Conservation (phyloP, 2,888 invertebrate species). For the Drosophila neonasuta region DNA sequence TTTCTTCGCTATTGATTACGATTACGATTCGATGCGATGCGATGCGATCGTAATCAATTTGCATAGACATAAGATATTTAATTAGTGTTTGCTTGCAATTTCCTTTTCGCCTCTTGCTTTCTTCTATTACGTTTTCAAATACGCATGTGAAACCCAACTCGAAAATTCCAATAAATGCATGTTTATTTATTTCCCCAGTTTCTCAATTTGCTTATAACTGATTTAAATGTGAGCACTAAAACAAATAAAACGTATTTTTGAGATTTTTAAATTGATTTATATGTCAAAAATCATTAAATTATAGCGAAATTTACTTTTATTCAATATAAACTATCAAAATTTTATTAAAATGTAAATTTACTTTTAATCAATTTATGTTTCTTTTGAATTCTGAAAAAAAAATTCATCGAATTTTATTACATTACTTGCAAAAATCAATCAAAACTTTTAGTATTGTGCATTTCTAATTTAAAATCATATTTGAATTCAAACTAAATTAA, state of each 20-base stretch:
- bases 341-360: too few species aligned
- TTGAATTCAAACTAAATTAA: too few species aligned
- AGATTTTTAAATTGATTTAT: neutral
- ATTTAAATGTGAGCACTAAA: slow-evolving; percentile 2
- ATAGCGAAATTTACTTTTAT: too few species aligned
- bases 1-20: slow-evolving; percentile 36
- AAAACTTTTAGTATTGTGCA: too few species aligned
- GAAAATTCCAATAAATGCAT: slow-evolving; percentile 11
- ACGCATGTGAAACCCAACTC: slow-evolving; percentile 22
- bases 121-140: slow-evolving; percentile 23
- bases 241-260: neutral
- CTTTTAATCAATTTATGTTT: too few species aligned
- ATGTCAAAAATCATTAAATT: neutral
- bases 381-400: too few species aligned
- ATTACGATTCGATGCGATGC: slow-evolving; percentile 5
- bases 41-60: slow-evolving; percentile 51
- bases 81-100: slow-evolving; percentile 50
- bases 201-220: neutral
- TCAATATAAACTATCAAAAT: too few species aligned
- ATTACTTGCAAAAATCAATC: too few species aligned
- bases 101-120: slow-evolving; percentile 29
- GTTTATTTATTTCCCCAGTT: slow-evolving; percentile 10
- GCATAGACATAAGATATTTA: slow-evolving; percentile 55
- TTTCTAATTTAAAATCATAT: too few species aligned
- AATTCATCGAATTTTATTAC: too few species aligned